Percentiles rank a stretch among this genome's conserved stretches.
Conservation (phyloP, 2,113 vertebrate genomes). For the Melanerpes aurifrons region DNA sequence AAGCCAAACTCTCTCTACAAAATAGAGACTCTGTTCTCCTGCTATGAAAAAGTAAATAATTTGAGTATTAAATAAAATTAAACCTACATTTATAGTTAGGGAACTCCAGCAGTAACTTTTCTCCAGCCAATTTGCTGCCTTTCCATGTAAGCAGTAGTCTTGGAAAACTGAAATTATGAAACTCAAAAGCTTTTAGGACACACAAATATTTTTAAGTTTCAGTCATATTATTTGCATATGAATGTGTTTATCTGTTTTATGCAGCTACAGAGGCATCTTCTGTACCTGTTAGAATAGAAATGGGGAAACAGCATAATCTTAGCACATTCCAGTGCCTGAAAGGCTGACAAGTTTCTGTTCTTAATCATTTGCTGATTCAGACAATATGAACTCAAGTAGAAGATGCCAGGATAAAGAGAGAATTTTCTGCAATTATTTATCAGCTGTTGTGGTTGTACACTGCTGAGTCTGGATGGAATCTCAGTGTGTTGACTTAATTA, state of each 20-base stretch:
- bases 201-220: not conserved
- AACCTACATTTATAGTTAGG: not conserved
- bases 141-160: not conserved
- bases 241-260: not conserved
- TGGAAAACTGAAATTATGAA: not conserved
- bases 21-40: not conserved
- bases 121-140: not conserved
- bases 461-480: not conserved
- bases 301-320: not conserved
- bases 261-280: not conserved
- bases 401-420: slow-evolving; percentile 33
- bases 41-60: not conserved
- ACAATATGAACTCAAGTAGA: not conserved
- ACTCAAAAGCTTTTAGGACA: not conserved
- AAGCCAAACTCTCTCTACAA: not conserved
- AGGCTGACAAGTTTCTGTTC: slow-evolving; percentile 10
- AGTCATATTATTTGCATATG: not conserved
- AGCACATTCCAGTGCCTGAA: not conserved
- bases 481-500: not conserved
- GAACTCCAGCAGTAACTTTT: not conserved
- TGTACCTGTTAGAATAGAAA: slow-evolving; percentile 30
- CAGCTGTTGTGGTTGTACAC: not conserved
- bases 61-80: not conserved
- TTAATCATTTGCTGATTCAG: slow-evolving; percentile 23
- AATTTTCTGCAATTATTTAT: not conserved